Evolutionary conservation across 2,888 invertebrate species (phyloP), one percentile per base, ranked within the genome.

Genomic region (Exephanes ischioxanthus): DNA sequence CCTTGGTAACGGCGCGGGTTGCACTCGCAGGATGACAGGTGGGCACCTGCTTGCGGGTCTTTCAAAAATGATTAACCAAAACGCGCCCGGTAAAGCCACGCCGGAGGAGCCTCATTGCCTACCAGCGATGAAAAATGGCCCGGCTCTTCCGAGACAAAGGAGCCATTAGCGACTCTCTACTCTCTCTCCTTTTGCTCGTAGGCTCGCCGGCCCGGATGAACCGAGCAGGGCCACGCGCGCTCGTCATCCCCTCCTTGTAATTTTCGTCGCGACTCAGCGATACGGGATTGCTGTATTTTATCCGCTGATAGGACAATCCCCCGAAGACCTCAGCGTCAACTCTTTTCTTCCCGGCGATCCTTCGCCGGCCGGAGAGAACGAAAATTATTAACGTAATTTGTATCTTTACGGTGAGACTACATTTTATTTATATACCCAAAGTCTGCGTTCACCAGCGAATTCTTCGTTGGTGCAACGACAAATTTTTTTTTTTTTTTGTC

Each of bases 61-160:
- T 93, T 92, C 90, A 91, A 92, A 92, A 92, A 93, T 92, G 92
- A 92, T 93, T 93, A 92, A 92, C 90, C 90, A 89, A 63, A 63
- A 89, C 88, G 87, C 82, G 85, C 87, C 86, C 79, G 84, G 86
- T 82, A 72, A 73, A 45, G 80, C 76, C 70, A 63, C 63, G 79
- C 67, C 73, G 77, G 83, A 78, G 53, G 76, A 86, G 45, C 76
- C 76, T 72, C 83, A 80, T 80, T 16, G 45, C 45, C 58, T 22
- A 41, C 63, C 72, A 41, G 71, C 86, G 87, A 90, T 93, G 92
- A 93, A 92, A 92, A 92, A 93, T 93, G 91, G 89, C 89, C 88
- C 82, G 41, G 67, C 73, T 83, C 87, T 85, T 87, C 77, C 55
- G 88, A 86, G 89, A 89, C 90, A 89, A 89, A 90, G 89, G 87